phyloP scores from a whole-genome alignment of 2,113 vertebrate genomes.

The Cavia porcellus region DNA sequence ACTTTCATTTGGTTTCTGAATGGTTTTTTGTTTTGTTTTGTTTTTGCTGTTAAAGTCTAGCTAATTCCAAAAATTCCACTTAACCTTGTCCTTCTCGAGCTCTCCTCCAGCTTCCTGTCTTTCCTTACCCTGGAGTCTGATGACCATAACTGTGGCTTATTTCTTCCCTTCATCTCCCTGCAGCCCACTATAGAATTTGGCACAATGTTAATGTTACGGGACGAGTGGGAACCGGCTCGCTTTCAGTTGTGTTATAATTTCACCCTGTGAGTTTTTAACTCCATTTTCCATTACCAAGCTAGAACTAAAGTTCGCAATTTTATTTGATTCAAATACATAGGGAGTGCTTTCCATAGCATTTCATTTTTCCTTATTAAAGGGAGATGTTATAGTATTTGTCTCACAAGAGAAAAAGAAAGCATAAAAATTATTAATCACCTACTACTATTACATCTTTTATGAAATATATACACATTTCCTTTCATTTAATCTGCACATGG shows the following conservation, averaged over 20 bases:
- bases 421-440: neutral
- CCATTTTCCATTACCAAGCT: neutral
- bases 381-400: neutral
- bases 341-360: no score
- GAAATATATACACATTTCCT: neutral
- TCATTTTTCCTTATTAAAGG: slow-evolving; percentile 23
- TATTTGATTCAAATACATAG: neutral
- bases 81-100: neutral
- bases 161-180: slow-evolving; percentile 46
- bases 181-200: neutral
- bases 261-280: neutral
- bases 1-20: slow-evolving; percentile 46
- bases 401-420: neutral
- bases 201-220: neutral
- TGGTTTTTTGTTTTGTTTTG: neutral
- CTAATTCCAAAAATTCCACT: slow-evolving; percentile 43
- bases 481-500: neutral
- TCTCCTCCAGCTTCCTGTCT: neutral
- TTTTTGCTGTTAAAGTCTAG: neutral
- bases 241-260: neutral
- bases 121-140: neutral
- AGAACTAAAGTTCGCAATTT: neutral
- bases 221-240: neutral
- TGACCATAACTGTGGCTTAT: slow-evolving; percentile 3
- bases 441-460: neutral